Percentiles rank a stretch among this genome's conserved stretches.
Conservation (phyloP, 2,113 vertebrate genomes). For the Chauna torquata region DNA sequence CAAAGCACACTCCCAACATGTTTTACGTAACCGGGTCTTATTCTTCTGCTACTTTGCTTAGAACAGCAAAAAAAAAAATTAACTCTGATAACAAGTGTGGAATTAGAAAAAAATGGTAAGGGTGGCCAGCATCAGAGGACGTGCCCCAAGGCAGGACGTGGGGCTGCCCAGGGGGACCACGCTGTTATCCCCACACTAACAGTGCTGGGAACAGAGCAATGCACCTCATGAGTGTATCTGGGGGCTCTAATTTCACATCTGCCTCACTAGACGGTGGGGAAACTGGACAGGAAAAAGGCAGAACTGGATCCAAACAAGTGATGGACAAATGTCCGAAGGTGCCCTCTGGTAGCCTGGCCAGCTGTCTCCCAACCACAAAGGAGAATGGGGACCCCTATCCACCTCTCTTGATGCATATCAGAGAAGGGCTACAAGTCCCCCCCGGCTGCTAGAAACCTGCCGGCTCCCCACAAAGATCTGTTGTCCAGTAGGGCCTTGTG, state of each 20-base stretch:
- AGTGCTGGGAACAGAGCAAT: background rate
- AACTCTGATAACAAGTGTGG: background rate
- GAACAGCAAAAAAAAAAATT: background rate
- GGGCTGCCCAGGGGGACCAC: background rate
- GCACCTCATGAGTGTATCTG: background rate
- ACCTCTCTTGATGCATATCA: background rate
- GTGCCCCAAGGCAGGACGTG: rapidly evolving
- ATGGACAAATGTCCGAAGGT: background rate
- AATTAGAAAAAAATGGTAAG: background rate
- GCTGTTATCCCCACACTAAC: rapidly evolving
- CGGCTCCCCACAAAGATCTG: background rate
- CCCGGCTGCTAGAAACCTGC: background rate
- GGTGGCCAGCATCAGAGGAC: rapidly evolving
- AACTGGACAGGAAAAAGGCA: background rate
- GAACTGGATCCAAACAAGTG: background rate
- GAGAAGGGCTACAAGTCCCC: background rate
- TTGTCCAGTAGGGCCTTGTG: background rate
- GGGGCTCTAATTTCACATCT: background rate
- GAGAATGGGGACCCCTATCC: background rate
- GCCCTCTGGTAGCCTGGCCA: background rate
- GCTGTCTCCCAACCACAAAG: background rate
- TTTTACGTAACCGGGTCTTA: background rate
- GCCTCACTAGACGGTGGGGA: background rate
- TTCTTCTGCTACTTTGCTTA: background rate
- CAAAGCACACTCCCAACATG: background rate